Base-by-base conservation (phyloP, 2,888 invertebrate genomes). In the Hypomecis atomaria region DNA sequence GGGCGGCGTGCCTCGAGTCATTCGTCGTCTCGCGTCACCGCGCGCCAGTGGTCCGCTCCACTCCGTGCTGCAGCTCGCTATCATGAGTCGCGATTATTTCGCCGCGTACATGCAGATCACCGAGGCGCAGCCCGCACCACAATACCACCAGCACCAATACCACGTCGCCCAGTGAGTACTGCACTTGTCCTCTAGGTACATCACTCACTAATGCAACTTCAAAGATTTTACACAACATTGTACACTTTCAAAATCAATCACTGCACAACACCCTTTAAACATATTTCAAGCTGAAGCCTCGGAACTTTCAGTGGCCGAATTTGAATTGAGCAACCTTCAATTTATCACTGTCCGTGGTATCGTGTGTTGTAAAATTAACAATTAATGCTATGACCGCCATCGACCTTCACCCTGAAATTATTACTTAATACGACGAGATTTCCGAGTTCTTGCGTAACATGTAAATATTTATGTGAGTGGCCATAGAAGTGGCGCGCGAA, bases 51-150 rank as follows among this genome's bases (percentile, higher is more conserved):
- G n/a, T 34, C 42, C 10, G 23, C 23, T 23, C 23, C n/a, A 23
- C 37, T 8, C 10, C 5, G 47, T 10, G 5, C 42, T 6, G 3
- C 42, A 53, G 11, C 11, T 37, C 47, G 6, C 40, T 5, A 60
- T 23, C 23, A 23, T 60, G 59, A 47, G 34, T 10, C 47, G 53
- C 11, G 59, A 60, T 23, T 47, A 13, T 7, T 60, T 47, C 60
- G 36, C 34, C 10, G 47, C 34, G 40, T 60, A 8, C 53, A 44
- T 60, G 60, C 53, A 47, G 13, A 13, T 47, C 34, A 11, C 60
- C 6, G 60, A 59, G 33, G 11, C 47, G 45, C 53, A 59, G 34
- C 45, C 59, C 4, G 4, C 44, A 6, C 50, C 6, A 3, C 23
- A 36, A 10, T 44, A 44, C 38, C 43, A 33, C 23, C 59, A 52